Evolutionary conservation across 64 coral and sea anemone species (phyloP).

Genomic region (Trachythela sp.): DNA sequence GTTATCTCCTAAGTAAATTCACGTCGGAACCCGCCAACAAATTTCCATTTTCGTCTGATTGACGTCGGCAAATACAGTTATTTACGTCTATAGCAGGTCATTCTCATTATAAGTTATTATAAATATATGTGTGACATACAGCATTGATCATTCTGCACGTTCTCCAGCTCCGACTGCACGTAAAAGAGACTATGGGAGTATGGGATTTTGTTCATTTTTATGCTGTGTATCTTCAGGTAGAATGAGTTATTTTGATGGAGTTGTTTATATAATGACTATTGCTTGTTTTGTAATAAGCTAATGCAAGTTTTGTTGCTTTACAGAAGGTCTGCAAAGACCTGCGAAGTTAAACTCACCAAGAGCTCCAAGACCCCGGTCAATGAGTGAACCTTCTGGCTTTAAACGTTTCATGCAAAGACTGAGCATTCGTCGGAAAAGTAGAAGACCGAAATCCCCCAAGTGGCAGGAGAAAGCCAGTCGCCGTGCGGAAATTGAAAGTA

Average conservation of each 20-base stretch:
- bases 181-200: not conserved
- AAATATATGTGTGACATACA: no score
- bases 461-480: not conserved
- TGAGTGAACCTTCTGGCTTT: constrained; percentile 4
- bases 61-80: not conserved
- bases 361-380: constrained; percentile 9
- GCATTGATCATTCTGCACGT: no score
- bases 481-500: not conserved
- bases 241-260: not conserved
- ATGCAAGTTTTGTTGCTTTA: not conserved
- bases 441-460: constrained; percentile 15
- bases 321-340: constrained; percentile 11
- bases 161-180: no score
- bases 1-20: no score
- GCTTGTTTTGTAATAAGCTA: not conserved
- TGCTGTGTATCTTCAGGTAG: not conserved
- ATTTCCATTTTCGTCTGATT: not conserved
- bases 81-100: no score
- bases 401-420: constrained; percentile 23
- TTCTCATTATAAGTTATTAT: no score
- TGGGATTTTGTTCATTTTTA: not conserved
- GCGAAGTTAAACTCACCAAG: not conserved
- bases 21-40: not conserved
- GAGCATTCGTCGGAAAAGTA: not conserved
- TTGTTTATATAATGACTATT: not conserved